phyloP scores from a whole-genome alignment of 2,888 invertebrate genomes.

The Theodoxus fluviatilis region DNA sequence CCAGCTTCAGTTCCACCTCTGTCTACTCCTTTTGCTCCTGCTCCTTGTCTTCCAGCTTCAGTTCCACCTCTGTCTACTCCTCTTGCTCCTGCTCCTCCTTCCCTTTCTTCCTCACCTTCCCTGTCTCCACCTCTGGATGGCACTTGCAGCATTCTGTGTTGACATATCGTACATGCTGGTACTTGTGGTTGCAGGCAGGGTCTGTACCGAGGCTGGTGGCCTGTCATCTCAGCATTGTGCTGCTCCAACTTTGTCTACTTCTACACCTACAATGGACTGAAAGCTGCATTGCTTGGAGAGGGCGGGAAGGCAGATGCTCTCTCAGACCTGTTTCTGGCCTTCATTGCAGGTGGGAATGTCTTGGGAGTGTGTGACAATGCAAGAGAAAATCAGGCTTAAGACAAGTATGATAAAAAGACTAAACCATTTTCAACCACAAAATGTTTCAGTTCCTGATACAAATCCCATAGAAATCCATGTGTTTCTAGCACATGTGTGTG shows the following conservation, averaged over 20 bases:
- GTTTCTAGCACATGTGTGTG: too few species aligned
- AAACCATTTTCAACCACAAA: too few species aligned
- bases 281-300: constrained; percentile 72
- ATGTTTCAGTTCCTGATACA: too few species aligned
- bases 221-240: constrained; percentile 84
- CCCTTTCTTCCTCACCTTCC: background rate
- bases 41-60: too few species aligned
- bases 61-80: too few species aligned
- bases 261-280: constrained; percentile 87
- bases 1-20: too few species aligned
- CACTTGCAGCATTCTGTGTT: background rate
- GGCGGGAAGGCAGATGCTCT: constrained; percentile 71
- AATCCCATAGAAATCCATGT: too few species aligned
- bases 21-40: too few species aligned
- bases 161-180: background rate
- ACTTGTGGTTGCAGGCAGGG: constrained; percentile 47
- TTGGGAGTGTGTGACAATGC: too few species aligned
- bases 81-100: background rate
- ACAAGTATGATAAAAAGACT: too few species aligned
- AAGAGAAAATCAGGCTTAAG: too few species aligned
- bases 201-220: constrained; percentile 81
- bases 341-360: constrained; percentile 74
- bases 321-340: constrained; percentile 79
- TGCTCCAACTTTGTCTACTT: constrained; percentile 94
- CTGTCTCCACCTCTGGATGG: background rate